Base-by-base conservation (phyloP, 2,113 vertebrate species). In the Megaceryle torquata region DNA sequence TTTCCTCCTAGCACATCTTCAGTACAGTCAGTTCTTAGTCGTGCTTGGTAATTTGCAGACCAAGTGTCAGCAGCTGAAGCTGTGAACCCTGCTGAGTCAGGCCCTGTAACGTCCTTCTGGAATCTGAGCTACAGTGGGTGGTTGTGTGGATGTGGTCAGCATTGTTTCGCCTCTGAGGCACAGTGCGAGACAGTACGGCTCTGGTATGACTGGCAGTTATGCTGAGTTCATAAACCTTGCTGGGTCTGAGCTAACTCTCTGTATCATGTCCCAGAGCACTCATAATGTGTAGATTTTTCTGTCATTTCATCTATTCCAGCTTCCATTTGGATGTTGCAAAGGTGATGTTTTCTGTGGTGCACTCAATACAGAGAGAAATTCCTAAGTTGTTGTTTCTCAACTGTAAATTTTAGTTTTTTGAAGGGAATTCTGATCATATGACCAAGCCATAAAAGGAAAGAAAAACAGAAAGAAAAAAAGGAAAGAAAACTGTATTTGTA, bases 61-160 rank as follows among this genome's bases (percentile, higher is more conserved):
- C 19, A 13, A 16, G 41, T 9, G 6, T n/a, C 43, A 46, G 68
- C 19, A 65, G 50, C 12, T 13, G 72, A 35, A 80, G 53, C 37
- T 43, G 44, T 44, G 48, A 68, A 31, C 65, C 3, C 0, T 28
- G 31, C 54, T 0, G 2, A 56, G 29, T 18, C 2, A 3, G 25
- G 39, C 31, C 7, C 13, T 21, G 35, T 10, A 39, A 39, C 5
- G 17, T 53, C 5, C 29, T 29, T 37, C 13, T 25, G n/a, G 14
- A 4, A 5, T 24, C 4, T 29, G 43, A 53, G 61, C 29, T 26
- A 0, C 29, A 3, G 26, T 5, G 22, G 14, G 35, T 2, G 0
- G 0, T 10, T 3, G 8, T 6, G 2, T 12, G 43, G 48, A 2
- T 8, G 10, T 0, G 0, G 10, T 9, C 4, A 1, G 33, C 22